A percentile compares a stretch with the other conserved stretches of the same genome.
Conservation (phyloP, 1,140 invertebrate species). For the Parasteatoda tepidariorum region DNA sequence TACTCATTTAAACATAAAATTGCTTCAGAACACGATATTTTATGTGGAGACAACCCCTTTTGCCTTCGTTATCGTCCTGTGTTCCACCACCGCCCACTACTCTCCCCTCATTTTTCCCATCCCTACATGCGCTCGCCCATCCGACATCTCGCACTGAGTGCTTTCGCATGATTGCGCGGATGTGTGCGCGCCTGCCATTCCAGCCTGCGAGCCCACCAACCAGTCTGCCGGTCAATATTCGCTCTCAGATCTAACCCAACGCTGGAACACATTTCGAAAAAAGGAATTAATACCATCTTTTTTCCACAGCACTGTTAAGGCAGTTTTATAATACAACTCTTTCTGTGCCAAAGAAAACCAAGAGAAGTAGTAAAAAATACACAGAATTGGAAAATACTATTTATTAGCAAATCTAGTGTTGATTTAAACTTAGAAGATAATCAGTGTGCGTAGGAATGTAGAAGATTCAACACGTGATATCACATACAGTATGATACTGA, state of each 20-base stretch:
- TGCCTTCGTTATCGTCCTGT: constrained; percentile 48
- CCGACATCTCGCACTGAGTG: constrained; percentile 4
- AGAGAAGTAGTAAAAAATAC: too few species aligned
- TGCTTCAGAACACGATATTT: constrained; percentile 16
- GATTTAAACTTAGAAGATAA: too few species aligned
- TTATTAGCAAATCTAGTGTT: too few species aligned
- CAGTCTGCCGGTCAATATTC: constrained; percentile 26
- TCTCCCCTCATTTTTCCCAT: neutral
- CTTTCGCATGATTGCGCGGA: constrained; percentile 40
- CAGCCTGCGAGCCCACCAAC: neutral
- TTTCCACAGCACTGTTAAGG: too few species aligned
- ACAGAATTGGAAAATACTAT: too few species aligned
- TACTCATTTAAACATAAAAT: too few species aligned
- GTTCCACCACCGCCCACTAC: constrained; percentile 14
- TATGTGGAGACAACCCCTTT: constrained; percentile 16
- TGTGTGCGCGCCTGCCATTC: constrained; percentile 31
- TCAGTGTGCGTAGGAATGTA: too few species aligned
- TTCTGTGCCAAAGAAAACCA: too few species aligned
- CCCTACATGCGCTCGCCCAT: constrained; percentile 36
- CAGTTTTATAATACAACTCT: too few species aligned
- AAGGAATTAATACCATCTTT: neutral
- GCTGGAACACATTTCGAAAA: neutral
- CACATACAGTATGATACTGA: too few species aligned
- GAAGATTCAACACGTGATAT: too few species aligned
- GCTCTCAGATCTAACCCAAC: neutral